Evolutionary conservation across 2,888 invertebrate species (phyloP), one percentile per base, ranked within the genome.

Genomic region (Argyra leucocephala): DNA sequence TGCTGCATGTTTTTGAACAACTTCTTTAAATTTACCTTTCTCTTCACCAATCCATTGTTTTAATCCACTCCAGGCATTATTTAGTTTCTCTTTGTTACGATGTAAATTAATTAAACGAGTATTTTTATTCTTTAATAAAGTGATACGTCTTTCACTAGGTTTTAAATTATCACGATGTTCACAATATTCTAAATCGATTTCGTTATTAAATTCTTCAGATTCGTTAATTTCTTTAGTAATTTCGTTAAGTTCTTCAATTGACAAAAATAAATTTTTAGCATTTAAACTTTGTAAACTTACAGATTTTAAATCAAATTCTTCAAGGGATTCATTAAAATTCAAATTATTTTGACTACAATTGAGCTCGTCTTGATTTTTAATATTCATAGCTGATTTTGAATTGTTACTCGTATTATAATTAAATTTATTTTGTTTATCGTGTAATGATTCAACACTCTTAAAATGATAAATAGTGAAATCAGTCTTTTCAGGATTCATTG

Each of bases 21-120:
- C 79, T 65, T 78, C 79, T 69, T 77, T 78, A 10, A 80, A 70
- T 62, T 73, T 75, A 3, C 70, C 73, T 31, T 76, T 71, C 69
- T 80, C 80, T 67, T 80, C 80, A 5, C 78, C 80, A 60, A 80
- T 71, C 80, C 80, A 80, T 62, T 77, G 69, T 63, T 80, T 80
- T 62, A 80, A 71, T n/a, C 76, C 80, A 48, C 74, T 73, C 79
- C 79, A 79, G n/a, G 79, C 76, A 68, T 78, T 75, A 37, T 77
- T 75, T 10, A 80, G 68, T 66, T 79, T 78, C 67, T 78, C 78
- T 67, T 76, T 76, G 64, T 80, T 79, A 26, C 77, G 75, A 67
- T 73, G 73, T 48, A 80, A 77, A 64, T 70, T 77, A 22, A 80
- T 76, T 18, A 77, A 69, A 0, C 74, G 73, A 12, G 76, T 71